Base-by-base conservation (phyloP, 2,797 vertebrate genomes). In the Natrix natrix region DNA sequence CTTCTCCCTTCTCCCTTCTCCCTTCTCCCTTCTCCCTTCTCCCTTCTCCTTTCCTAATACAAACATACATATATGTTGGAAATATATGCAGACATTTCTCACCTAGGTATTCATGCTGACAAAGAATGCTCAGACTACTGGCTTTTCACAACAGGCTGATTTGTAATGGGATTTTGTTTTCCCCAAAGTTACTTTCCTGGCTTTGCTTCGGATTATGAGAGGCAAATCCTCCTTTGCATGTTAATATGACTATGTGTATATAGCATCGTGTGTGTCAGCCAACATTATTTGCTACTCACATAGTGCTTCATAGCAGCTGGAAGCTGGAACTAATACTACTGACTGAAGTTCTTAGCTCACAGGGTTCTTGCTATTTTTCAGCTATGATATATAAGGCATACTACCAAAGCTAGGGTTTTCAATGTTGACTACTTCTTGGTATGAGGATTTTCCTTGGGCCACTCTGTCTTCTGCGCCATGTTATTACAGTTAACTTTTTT, bases 141-240 rank as follows among this genome's bases (percentile, higher is more conserved):
- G 93, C 26, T 93, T 97, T 97, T 97, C 97, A 96, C 95, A 97
- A 96, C 89, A 0, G 22, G 93, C 69, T 96, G 95, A 94, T 93
- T 94, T 60, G 91, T 95, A 97, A 97, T 95, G 91, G 94, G 88
- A 96, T 97, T 97, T 94, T 95, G 95, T 94, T 94, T 24, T 24
- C 90, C 10, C 0, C 5, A 66, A 94, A 96, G 93, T 90, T 92
- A 78, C 93, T 97, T 97, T 94, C 93, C 95, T 24, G 93, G 92
- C 94, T 95, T 94, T 37, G 11, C 89, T 95, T 93, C 92, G 94
- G 96, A 96, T 97, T 86, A 96, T 88, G 87, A 86, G 93, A 92
- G 92, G 94, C 95, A 96, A 95, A 96, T 94, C 93, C 92, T 94
- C 90, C 91, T n/a, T 86, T 43, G 93, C 52, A 63, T 78, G 94